These are phyloP conservation scores for Spodoptera litura DNA, from an alignment of 1,140 invertebrate species.

Conservation along the genomic window DNA sequence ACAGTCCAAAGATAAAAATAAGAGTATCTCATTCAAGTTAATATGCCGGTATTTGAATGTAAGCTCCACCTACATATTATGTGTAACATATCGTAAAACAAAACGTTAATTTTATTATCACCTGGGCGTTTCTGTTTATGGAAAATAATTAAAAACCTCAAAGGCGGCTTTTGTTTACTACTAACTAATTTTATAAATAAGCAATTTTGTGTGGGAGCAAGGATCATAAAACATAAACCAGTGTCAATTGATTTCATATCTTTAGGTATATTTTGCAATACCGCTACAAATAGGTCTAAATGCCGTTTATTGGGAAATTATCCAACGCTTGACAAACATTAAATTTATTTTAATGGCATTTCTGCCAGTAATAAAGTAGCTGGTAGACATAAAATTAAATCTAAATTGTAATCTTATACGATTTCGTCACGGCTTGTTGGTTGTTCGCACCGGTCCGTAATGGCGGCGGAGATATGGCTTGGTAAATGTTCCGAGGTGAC, in stretches of 20 bases:
- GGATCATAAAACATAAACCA: conserved; percentile 29
- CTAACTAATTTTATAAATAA: conserved; percentile 49
- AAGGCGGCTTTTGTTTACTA: conserved; percentile 42
- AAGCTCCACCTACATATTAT: conserved; percentile 4
- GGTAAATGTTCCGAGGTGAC: conserved; percentile 69
- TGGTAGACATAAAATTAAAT: conserved; percentile 45
- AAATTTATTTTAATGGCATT: conserved; percentile 45
- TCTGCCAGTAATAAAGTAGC: conserved; percentile 42
- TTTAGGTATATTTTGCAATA: conserved; percentile 8
- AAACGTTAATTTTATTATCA: conserved; percentile 52
- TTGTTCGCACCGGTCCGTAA: conserved; percentile 51
- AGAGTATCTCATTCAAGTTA: not conserved
- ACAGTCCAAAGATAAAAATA: not conserved
- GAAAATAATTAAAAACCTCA: conserved; percentile 43
- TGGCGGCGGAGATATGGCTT: conserved; percentile 60
- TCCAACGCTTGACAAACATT: conserved; percentile 30
- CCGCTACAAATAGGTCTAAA: conserved; percentile 35
- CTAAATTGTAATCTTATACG: conserved; percentile 48
- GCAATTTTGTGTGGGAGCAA: conserved; percentile 37
- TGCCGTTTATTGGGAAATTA: conserved; percentile 44
- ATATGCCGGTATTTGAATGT: conserved; percentile 36
- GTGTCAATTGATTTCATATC: conserved; percentile 13
- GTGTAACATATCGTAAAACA: conserved; percentile 38
- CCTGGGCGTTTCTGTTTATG: conserved; percentile 47
- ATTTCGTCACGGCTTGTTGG: conserved; percentile 47